These are phyloP conservation scores for Myrmecobius fasciatus DNA, from an alignment of 2,113 vertebrate species.

Conservation along the genomic window DNA sequence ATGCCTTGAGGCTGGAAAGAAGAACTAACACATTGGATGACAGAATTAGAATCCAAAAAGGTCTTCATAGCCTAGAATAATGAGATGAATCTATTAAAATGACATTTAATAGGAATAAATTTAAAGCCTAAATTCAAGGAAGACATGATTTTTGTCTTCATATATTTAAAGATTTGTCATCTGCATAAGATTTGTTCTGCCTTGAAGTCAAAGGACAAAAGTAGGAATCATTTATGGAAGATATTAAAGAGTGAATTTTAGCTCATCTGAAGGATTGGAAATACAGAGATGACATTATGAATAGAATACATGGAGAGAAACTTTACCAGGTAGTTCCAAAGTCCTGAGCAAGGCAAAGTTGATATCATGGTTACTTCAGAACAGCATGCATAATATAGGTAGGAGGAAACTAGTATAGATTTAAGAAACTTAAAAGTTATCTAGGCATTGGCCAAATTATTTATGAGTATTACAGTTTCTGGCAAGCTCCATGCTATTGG, in stretches of 20 bases:
- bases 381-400: not conserved
- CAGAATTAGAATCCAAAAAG: not conserved
- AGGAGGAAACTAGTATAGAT: not conserved
- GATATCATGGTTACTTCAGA: not conserved
- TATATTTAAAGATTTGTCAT: not conserved
- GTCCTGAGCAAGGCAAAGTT: not conserved
- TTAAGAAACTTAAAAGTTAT: not conserved
- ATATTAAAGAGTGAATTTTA: not conserved
- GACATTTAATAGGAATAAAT: not conserved
- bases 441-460: not conserved
- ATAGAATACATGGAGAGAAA: not conserved
- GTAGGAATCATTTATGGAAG: not conserved
- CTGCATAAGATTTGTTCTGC: not conserved
- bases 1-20: not conserved
- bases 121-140: not conserved
- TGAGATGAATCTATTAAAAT: not conserved
- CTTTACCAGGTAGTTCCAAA: not conserved
- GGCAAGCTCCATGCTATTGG: not conserved
- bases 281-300: not conserved
- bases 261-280: not conserved
- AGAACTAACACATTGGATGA: not conserved
- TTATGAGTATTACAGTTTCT: not conserved
- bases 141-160: not conserved
- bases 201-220: not conserved
- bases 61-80: not conserved